Base-by-base conservation (phyloP, 2,888 invertebrate genomes). In the Hipparchia sbordonii region DNA sequence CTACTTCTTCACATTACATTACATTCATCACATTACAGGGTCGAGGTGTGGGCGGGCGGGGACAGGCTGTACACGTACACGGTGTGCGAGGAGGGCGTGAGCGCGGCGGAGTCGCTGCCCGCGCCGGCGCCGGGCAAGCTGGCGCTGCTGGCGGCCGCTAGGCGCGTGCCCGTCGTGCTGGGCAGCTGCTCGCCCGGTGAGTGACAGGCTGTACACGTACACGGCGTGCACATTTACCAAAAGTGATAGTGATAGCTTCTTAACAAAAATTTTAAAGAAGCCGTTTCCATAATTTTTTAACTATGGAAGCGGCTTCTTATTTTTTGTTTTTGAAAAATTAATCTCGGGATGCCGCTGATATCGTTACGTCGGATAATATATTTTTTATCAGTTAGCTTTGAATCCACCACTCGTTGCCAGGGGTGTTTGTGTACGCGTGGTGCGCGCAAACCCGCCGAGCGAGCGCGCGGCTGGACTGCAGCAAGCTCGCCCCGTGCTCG, bases 31-130 rank as follows among this genome's bases (percentile, higher is more conserved):
- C n/a, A n/a, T 39, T 10, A 10, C 12, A 96, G 96, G 2, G 95
- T 96, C 80, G 97, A 98, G 85, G 88, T 98, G 13, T 99, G 98
- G 98, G 97, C 98, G 80, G 98, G 98, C 0, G 98, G 98, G 80
- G 98, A 97, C 0, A 96, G 95, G 70, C 96, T 98, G 77, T 96
- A 96, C 67, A 95, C 97, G 39, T 98, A 98, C 86, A 93, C 95
- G 0, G 93, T 98, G 69, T 39, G 39, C 39, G 48, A 48, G 48
- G 48, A 48, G 48, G 48, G 48, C 48, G 80, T 89, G 48, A 48
- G 48, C 48, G 48, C 48, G 48, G 98, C 98, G 79, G 96, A 97
- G 79, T 89, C 94, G 0, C 90, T 97, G 72, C 93, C 94, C 93
- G 95, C 72, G 9, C 72, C 74, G 45, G 54, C 92, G 95, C 54